Base-by-base conservation (phyloP, 2,888 invertebrate species). In the Scaptomyza tumidula region DNA sequence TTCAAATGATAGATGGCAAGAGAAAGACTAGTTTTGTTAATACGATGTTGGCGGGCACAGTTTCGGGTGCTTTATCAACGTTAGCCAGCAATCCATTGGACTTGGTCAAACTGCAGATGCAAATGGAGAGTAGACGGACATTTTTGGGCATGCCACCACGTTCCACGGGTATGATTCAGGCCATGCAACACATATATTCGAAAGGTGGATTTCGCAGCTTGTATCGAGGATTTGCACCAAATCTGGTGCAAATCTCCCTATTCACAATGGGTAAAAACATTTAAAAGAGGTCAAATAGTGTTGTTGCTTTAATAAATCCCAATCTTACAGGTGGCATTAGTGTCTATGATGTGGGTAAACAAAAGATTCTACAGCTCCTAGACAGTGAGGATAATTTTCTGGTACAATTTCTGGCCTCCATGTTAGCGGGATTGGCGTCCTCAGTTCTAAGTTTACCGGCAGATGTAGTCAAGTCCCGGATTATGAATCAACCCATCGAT, bases 391-490 rank as follows among this genome's bases (percentile, higher is more conserved):
- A 24, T 13, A 39, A 41, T 31, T 19, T 31, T 3, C 41, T 24
- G 3, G 24, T 29, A 2, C 24, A 24, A 11, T 16, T 53, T 19
- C 13, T 27, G 24, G 31, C 31, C 13, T 41, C 53, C 4, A 41
- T 43, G 41, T 0, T 29, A 2, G 53, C 53, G 9, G 53, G 53
- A 2, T 43, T 53, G 0, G 27, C 5, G 1, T 41, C 29, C 13
- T 0, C 53, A 13, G 41, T 11, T 0, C 13, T 53, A 11, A 53
- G 53, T 14, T 19, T 6, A 1, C 53, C 53, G 13, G 53, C 41
- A 3, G 58, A 58, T 33, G 41, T 33, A n/a, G 31, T 52, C 10
- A 41, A 58, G 37, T 48, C 57, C 7, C 16, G 57, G 2, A 31
- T 29, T 6, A 49, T 49, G 57, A 57, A 49, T 33, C 41, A 41